phyloP scores from a whole-genome alignment of 1,140 invertebrate genomes.

The Nylanderia fulva region DNA sequence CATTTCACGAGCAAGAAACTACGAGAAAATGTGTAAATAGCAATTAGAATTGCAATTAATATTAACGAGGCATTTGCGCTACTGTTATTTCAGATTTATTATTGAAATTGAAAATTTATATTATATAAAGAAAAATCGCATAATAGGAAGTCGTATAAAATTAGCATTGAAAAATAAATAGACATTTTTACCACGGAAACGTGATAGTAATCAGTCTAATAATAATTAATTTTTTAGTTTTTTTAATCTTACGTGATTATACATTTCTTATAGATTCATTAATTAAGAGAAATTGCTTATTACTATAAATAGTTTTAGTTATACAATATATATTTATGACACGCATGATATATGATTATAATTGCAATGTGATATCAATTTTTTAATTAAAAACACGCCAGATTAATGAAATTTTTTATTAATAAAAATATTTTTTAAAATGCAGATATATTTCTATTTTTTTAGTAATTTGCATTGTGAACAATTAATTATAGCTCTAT shows the following conservation, averaged over 20 bases:
- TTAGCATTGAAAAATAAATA: background rate
- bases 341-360: background rate
- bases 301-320: background rate
- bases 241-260: background rate
- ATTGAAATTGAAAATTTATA: background rate
- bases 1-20: conserved; percentile 13
- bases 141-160: background rate
- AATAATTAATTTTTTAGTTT: background rate
- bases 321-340: background rate
- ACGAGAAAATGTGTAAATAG: conserved; percentile 11
- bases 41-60: conserved; percentile 1
- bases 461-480: background rate
- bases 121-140: background rate
- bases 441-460: background rate
- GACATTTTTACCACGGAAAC: background rate
- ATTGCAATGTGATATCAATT: background rate
- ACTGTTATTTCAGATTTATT: conserved; percentile 1
- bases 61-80: background rate
- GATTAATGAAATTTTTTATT: too few relatives aligned
- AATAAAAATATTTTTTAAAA: background rate
- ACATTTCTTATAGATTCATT: background rate
- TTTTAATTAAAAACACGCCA: too few relatives aligned
- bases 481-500: background rate
- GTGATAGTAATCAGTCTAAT: background rate
- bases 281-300: conserved; percentile 5